A percentile compares a stretch with the other conserved stretches of the same genome.
phyloP scores from a whole-genome alignment of 2,888 invertebrate species.

The Dynastes grantii region DNA sequence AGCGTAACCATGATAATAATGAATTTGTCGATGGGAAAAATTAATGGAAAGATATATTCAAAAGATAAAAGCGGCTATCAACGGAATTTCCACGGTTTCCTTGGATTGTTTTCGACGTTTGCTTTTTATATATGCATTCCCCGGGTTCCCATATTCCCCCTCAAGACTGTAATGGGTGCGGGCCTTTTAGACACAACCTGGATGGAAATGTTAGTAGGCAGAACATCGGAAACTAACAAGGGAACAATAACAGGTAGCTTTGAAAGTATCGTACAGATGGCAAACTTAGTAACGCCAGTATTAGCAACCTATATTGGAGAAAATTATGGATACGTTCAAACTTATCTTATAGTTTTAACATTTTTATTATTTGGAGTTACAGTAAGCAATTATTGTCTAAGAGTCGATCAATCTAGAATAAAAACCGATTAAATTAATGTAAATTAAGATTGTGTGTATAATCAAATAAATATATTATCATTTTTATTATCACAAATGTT shows the following conservation, averaged over 20 bases:
- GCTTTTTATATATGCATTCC: slow-evolving; percentile 60
- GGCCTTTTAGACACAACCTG: slow-evolving; percentile 73
- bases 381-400: slow-evolving; percentile 19
- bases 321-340: slow-evolving; percentile 70
- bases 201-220: slow-evolving; percentile 73
- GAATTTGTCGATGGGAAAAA: slow-evolving; percentile 71
- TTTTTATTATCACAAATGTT: too few species aligned
- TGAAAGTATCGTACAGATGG: slow-evolving; percentile 74
- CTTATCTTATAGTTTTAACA: slow-evolving; percentile 50
- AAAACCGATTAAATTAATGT: slow-evolving; percentile 28
- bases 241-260: slow-evolving; percentile 77
- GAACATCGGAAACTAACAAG: slow-evolving; percentile 71
- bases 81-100: slow-evolving; percentile 72
- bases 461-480: slow-evolving; percentile 8
- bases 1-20: slow-evolving; percentile 72
- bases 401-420: slow-evolving; percentile 13
- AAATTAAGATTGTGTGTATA: slow-evolving; percentile 4
- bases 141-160: slow-evolving; percentile 69
- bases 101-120: slow-evolving; percentile 70
- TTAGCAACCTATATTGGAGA: slow-evolving; percentile 73
- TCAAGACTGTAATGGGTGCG: slow-evolving; percentile 73
- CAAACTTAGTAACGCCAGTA: slow-evolving; percentile 74
- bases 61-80: slow-evolving; percentile 70
- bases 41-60: slow-evolving; percentile 71
- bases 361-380: slow-evolving; percentile 48